phyloP scores from a whole-genome alignment of 2,888 invertebrate genomes.

The Cryptus viduatorius region DNA sequence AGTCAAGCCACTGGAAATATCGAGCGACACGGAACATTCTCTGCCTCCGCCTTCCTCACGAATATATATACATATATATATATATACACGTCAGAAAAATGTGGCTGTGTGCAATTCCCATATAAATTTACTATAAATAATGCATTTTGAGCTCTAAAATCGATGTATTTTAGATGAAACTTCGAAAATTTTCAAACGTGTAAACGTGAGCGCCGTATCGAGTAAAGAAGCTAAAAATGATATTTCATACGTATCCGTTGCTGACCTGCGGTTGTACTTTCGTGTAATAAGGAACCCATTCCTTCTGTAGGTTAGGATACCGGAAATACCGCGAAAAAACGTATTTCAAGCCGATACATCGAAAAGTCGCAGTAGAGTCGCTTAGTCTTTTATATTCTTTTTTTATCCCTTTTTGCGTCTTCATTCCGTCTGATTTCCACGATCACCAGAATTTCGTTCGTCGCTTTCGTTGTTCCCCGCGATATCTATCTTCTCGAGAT shows the following conservation, averaged over 20 bases:
- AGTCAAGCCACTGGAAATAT: too few relatives aligned
- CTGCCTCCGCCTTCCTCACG: too few relatives aligned
- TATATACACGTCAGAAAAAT: too few relatives aligned
- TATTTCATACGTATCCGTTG: background rate
- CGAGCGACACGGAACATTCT: too few relatives aligned
- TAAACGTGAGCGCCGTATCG: background rate
- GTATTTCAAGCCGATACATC: background rate
- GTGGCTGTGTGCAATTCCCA: too few relatives aligned
- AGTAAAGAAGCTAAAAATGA: background rate
- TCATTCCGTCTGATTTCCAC: constrained; percentile 32
- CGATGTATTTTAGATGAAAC: too few relatives aligned
- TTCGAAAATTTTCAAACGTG: background rate
- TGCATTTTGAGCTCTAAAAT: too few relatives aligned
- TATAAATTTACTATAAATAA: too few relatives aligned
- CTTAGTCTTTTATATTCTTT: background rate
- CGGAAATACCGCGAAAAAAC: background rate
- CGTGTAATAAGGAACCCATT: background rate
- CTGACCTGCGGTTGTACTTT: background rate
- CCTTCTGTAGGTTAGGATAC: background rate
- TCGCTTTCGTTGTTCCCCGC: constrained; percentile 4
- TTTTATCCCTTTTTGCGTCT: background rate
- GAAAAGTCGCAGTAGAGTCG: background rate
- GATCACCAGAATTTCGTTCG: background rate
- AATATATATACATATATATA: too few relatives aligned
- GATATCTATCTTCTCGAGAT: constrained; percentile 16